Evolutionary conservation across 2,113 vertebrate species (phyloP).

Genomic region (Prionailurus bengalensis): DNA sequence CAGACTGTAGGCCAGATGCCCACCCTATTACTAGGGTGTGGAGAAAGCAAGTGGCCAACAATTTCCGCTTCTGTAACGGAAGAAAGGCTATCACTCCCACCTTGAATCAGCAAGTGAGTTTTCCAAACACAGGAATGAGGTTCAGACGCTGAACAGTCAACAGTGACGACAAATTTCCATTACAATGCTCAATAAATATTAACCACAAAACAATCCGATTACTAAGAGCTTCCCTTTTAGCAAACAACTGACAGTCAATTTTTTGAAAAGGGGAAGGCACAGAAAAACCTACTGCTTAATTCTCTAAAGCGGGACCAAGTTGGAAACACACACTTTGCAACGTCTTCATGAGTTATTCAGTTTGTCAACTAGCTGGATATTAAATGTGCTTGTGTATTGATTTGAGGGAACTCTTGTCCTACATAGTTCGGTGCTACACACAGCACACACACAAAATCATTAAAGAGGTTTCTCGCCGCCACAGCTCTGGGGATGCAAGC

Average conservation of each 20-base stretch:
- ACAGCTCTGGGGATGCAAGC: constrained; percentile 47
- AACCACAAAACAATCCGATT: background rate
- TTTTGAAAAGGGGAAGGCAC: background rate
- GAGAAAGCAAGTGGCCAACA: background rate
- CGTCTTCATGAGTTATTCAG: constrained; percentile 79
- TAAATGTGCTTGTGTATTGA: constrained; percentile 82
- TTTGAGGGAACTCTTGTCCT: constrained; percentile 80
- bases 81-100: background rate
- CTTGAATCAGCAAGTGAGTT: background rate
- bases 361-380: constrained; percentile 81
- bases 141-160: background rate
- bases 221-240: background rate
- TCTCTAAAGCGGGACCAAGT: background rate
- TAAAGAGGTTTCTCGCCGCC: constrained; percentile 78
- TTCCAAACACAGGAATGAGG: background rate
- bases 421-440: constrained; percentile 75
- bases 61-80: background rate
- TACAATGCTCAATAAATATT: background rate
- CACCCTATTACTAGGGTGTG: background rate
- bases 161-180: background rate
- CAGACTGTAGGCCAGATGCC: background rate
- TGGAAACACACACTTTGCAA: constrained; percentile 76
- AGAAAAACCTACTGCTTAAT: background rate
- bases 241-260: background rate
- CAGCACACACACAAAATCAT: constrained; percentile 70